Base-by-base conservation (phyloP, 30 jellyfish, hydroid and myxozoan species). In the Morbakka virulenta region DNA sequence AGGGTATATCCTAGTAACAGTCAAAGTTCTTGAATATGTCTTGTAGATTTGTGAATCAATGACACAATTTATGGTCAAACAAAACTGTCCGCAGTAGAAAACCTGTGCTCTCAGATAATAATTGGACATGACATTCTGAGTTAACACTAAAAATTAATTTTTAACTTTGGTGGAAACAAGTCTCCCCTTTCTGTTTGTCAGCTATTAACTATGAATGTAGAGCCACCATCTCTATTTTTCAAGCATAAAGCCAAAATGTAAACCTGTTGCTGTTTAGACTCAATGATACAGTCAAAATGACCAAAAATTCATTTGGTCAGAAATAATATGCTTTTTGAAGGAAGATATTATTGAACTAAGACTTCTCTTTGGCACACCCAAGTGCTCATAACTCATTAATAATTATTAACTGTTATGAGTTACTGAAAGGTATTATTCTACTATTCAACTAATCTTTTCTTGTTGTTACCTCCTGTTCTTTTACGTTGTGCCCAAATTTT, bases 331-430 rank as follows among this genome's bases (percentile, higher is more conserved):
- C n/a, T 69, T 79, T 24, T 86, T 66, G 14, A 47, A 74, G 61
- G 90, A 87, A 25, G 96, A 89, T 11, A 81, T 69, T 27, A 87
- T 81, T 1, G 91, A 87, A 66, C 95, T 74, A 26, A 75, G 95
- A 70, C 57, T 2, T 86, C 96, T 2, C 96, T 95, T 1, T 63
- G 95, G 96, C 61, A 95, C 25, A 85, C 95, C 22, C 96, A 86
- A 35, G 89, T 86, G 4, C 61, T 80, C 0, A 84, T 86, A 1
- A 29, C 76, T n/a, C n/a, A n/a, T n/a, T n/a, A n/a, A n/a, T n/a
- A n/a, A n/a, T n/a, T n/a, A n/a, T n/a, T n/a, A n/a, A n/a, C n/a
- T n/a, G n/a, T n/a, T n/a, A n/a, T n/a, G n/a, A n/a, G n/a, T n/a
- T n/a, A n/a, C n/a, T n/a, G n/a, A n/a, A n/a, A n/a, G n/a, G n/a